Evolutionary conservation across 2,888 invertebrate genomes (phyloP), one percentile per base, ranked within the genome.

Genomic region (Mythimna impura): DNA sequence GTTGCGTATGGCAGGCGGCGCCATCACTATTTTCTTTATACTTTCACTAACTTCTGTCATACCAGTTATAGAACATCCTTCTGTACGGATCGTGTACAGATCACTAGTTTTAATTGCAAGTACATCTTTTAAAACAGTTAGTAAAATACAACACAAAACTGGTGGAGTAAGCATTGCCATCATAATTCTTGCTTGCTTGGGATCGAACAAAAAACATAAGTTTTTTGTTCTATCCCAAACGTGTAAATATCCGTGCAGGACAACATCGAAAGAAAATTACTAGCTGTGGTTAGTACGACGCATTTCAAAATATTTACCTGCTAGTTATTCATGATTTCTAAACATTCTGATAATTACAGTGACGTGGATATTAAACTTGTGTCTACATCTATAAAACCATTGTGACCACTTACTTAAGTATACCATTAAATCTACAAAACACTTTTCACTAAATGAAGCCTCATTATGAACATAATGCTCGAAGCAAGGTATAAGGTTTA

Each of bases 371-470:
- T 25, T 58, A 54, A 63, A 57, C 58, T 34, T 8, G 22, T 36
- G 47, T 47, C 17, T 43, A 63, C 52, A 61, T 22, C 6, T 58
- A 25, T n/a, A 8, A 71, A 47, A 43, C 17, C 3, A 55, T 57
- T 20, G 22, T 17, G 22, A 40, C 9, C 20, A 58, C 25, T 30
- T 30, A 30, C 30, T 30, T 10, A 40, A 40, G 10, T 10, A 40
- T 40, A 40, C 10, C 40, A 40, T 10, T 40, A 40, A 40, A 40
- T 43, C 43, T 3, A 25, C 14, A 43, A 5, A 47, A 47, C 43
- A 47, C 40, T 69, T 94, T 30, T 96, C 89, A 72, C 93, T 95
- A 92, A 98, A 98, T 96, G 97, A 22, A 7, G 22, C 12, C 12
- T 10, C 40, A 40, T 8, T 43, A 12, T 43, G 43, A 43, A 14